Evolutionary conservation across 2,113 vertebrate genomes (phyloP), one percentile per base, ranked within the genome.

Genomic region (Chlorodrepanis virens): DNA sequence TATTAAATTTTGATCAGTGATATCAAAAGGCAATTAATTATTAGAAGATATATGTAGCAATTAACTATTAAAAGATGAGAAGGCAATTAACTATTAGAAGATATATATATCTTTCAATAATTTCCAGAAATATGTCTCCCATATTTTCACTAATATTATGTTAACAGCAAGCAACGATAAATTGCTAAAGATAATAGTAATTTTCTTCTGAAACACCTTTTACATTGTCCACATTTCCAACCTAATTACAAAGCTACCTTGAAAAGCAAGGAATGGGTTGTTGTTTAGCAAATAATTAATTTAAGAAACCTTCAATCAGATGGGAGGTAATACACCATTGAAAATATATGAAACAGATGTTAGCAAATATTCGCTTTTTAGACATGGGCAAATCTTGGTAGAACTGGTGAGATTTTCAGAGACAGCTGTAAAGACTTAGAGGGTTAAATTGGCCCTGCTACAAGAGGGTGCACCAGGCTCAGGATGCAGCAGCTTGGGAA

Each of bases 381-480:
- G 12, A 11, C 12, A 19, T 11, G 12, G 18, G 5, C 1, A 68
- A 52, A 63, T 17, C 35, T 54, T 71, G 33, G 11, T 16, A 20
- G 12, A 23, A 2, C 22, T 44, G 10, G 16, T 29, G 39, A 45
- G 59, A 57, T 87, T 74, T 61, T 61, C 12, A 63, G 25, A 42
- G 19, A 16, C 10, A 27, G 14, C 22, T 61, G 6, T 40, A 8
- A 17, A 49, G 74, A 27, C 11, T 11, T 37, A 47, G 35, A 69
- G 27, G 7, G 19, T 14, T 6, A 76, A 64, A 40, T 23, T 64
- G 3, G 3, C 15, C 6, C 56, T 33, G 35, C 24, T 69, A 5
- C 10, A 21, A 44, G 33, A 63, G 14, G 6, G 7, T 4, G 2
- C 12, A 5, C 1, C 0, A 2, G 31, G 6, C 17, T 70, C 0